These are phyloP conservation scores for Bellardia pandia DNA, from an alignment of 2,888 invertebrate genomes.

Conservation along the genomic window DNA sequence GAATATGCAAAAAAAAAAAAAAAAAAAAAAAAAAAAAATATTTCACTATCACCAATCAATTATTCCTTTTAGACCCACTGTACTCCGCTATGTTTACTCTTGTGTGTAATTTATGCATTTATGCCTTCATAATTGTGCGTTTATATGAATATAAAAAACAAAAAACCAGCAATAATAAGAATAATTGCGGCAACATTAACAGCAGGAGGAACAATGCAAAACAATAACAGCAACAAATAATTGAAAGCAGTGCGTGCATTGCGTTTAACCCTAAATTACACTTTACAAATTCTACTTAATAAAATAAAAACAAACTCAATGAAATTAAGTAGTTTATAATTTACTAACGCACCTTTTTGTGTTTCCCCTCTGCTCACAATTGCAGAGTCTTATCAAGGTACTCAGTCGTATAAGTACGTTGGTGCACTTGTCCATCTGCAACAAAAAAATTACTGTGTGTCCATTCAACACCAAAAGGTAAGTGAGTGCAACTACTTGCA, in stretches of 20 bases:
- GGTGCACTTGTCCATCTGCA: conserved; percentile 41
- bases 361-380: conserved; percentile 25
- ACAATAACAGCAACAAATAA: conserved; percentile 11
- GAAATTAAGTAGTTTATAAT: conserved; percentile 56
- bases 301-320: conserved; percentile 39
- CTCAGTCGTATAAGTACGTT: neutral
- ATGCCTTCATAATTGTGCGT: conserved; percentile 62
- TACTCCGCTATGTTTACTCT: conserved; percentile 18
- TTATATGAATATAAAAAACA: conserved; percentile 35
- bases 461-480: neutral
- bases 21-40: too few species aligned
- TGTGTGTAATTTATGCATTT: conserved; percentile 53
- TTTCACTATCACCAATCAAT: neutral
- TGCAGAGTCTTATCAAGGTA: neutral
- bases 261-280: conserved; percentile 52
- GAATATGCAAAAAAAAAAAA: too few species aligned
- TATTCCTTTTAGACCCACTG: conserved; percentile 26
- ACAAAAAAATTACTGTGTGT: neutral
- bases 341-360: conserved; percentile 63
- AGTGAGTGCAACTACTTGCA: neutral
- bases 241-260: conserved; percentile 41
- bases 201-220: conserved; percentile 9
- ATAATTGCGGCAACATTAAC: conserved; percentile 51
- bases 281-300: conserved; percentile 22
- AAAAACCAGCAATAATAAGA: conserved; percentile 26